These are phyloP conservation scores for Pica pica DNA, from an alignment of 2,113 vertebrate species.

Conservation along the genomic window DNA sequence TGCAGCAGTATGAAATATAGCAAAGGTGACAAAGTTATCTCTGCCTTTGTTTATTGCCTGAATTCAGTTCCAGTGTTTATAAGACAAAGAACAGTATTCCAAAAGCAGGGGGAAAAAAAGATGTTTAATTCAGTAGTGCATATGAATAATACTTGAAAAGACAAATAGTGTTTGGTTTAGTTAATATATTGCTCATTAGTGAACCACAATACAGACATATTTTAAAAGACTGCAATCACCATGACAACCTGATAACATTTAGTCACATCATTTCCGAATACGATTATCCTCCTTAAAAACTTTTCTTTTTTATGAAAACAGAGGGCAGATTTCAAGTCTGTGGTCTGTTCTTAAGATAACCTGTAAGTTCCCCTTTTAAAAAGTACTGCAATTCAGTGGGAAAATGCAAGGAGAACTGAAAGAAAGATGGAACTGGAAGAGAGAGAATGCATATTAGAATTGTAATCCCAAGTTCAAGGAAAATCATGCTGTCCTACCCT, in stretches of 20 bases:
- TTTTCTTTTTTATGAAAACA: slow-evolving; percentile 42
- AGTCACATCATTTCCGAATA: slow-evolving; percentile 33
- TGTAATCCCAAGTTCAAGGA: neutral
- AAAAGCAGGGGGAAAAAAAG: neutral
- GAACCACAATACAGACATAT: slow-evolving; percentile 54
- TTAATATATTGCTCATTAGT: slow-evolving; percentile 66
- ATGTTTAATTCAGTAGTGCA: neutral
- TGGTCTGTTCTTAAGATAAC: slow-evolving; percentile 36
- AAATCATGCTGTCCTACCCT: neutral
- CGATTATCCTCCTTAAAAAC: slow-evolving; percentile 42
- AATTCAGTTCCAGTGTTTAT: slow-evolving; percentile 35
- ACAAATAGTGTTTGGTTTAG: slow-evolving; percentile 50
- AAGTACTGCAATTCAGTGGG: neutral
- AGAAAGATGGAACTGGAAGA: neutral
- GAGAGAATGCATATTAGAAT: neutral
- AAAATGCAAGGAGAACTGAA: neutral
- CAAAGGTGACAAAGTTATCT: slow-evolving; percentile 51
- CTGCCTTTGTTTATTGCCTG: slow-evolving; percentile 46
- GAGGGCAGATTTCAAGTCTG: slow-evolving; percentile 24
- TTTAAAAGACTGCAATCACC: slow-evolving; percentile 56
- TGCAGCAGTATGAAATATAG: neutral
- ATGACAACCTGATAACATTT: slow-evolving; percentile 55
- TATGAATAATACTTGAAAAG: slow-evolving; percentile 59
- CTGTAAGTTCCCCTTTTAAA: neutral
- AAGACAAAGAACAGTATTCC: slow-evolving; percentile 10